Conservation (phyloP, 2,888 invertebrate species). For the Plusia festucae region DNA sequence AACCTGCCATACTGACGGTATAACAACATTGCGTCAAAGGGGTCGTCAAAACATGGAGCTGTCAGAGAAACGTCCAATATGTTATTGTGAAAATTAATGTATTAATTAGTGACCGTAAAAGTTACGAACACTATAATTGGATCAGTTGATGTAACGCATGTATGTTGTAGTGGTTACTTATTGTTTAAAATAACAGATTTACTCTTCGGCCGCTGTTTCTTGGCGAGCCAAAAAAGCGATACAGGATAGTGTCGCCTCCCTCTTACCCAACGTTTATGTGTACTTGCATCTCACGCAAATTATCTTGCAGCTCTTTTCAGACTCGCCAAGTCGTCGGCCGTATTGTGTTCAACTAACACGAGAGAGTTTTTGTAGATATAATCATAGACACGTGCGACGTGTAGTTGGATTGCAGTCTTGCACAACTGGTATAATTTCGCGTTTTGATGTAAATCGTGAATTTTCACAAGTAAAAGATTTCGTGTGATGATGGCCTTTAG, state of each 20-base stretch:
- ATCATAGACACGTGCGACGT: neutral
- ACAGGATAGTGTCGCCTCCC: too few relatives aligned
- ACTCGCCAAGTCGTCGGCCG: too few relatives aligned
- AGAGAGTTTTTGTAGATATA: neutral
- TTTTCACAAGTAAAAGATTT: neutral
- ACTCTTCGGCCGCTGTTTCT: too few relatives aligned
- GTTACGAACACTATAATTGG: slow-evolving; percentile 42
- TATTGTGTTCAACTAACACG: slow-evolving; percentile 21
- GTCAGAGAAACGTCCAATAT: slow-evolving; percentile 41
- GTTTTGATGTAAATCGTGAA: slow-evolving; percentile 1
- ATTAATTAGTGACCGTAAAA: slow-evolving; percentile 49
- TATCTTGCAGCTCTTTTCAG: too few relatives aligned
- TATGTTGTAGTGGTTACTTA: slow-evolving; percentile 10
- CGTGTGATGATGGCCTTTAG: slow-evolving; percentile 7
- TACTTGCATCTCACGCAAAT: too few relatives aligned
- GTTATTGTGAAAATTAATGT: slow-evolving; percentile 29
- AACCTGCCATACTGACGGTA: slow-evolving; percentile 23
- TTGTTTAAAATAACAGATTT: slow-evolving; percentile 2
- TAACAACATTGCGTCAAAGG: slow-evolving; percentile 38
- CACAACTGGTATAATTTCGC: slow-evolving; percentile 2
- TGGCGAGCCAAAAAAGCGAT: too few relatives aligned
- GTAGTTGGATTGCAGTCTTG: neutral
- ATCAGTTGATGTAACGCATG: slow-evolving; percentile 58
- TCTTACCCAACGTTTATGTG: too few relatives aligned
- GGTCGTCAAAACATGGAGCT: slow-evolving; percentile 26